Percentiles rank a stretch among this genome's conserved stretches.
These are phyloP conservation scores for Parthenolecanium corni DNA, from an alignment of 2,888 invertebrate genomes.

Conservation along the genomic window DNA sequence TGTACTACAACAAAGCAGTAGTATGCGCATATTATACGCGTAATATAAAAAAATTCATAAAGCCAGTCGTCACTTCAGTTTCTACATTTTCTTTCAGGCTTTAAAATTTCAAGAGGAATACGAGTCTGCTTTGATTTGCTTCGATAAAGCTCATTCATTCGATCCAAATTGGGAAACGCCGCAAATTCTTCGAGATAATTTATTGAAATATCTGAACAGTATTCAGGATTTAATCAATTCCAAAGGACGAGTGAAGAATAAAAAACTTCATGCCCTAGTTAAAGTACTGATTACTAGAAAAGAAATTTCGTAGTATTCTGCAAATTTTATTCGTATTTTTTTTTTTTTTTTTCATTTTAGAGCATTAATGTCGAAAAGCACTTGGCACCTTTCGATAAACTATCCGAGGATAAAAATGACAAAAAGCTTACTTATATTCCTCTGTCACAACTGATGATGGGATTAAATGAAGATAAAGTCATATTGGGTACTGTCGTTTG, in stretches of 20 bases:
- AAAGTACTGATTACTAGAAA: conserved; percentile 40
- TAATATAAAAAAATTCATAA: too few relatives aligned
- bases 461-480: conserved; percentile 55
- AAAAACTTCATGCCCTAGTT: conserved; percentile 55
- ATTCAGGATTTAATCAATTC: conserved; percentile 51
- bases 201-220: conserved; percentile 53
- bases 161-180: conserved; percentile 69
- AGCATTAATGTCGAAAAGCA: conserved; percentile 20
- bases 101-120: conserved; percentile 69
- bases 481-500: conserved; percentile 69
- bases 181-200: conserved; percentile 47
- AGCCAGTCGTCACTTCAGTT: too few relatives aligned
- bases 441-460: conserved; percentile 48
- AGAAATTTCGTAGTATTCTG: neutral
- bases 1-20: conserved; percentile 72
- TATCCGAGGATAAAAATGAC: conserved; percentile 27
- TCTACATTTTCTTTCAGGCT: conserved; percentile 44
- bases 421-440: conserved; percentile 43
- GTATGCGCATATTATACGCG: conserved; percentile 41
- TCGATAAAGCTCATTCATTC: conserved; percentile 51
- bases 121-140: conserved; percentile 55
- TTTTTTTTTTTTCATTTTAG: neutral
- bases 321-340: neutral
- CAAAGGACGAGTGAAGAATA: conserved; percentile 62
- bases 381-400: conserved; percentile 12